These are phyloP conservation scores for Epirrita christyi DNA, from an alignment of 2,888 invertebrate genomes.

Conservation along the genomic window DNA sequence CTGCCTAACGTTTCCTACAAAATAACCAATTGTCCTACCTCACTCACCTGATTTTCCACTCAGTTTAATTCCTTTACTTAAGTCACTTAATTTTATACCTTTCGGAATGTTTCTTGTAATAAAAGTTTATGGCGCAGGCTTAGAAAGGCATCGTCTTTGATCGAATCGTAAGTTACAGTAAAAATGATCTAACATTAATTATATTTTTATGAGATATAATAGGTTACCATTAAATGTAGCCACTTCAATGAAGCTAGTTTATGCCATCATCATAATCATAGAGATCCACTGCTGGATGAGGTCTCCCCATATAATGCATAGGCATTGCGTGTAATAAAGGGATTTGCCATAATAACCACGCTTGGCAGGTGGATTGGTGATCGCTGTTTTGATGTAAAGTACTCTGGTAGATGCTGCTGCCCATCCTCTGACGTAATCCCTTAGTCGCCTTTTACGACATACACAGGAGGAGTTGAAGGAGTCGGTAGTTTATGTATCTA, in stretches of 20 bases:
- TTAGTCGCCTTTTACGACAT: too few species aligned
- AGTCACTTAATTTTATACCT: slow-evolving; percentile 46
- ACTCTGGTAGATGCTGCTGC: too few species aligned
- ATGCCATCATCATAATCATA: not conserved
- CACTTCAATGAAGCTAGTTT: not conserved
- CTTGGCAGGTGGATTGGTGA: too few species aligned
- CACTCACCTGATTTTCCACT: slow-evolving; percentile 41
- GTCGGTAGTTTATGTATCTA: too few species aligned
- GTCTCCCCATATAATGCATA: too few species aligned
- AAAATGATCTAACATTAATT: not conserved
- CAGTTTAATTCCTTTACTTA: slow-evolving; percentile 50
- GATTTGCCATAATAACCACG: too few species aligned
- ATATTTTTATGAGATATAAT: not conserved
- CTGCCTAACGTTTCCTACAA: slow-evolving; percentile 48
- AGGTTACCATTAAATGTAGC: not conserved
- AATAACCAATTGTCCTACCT: slow-evolving; percentile 51
- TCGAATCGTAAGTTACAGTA: not conserved
- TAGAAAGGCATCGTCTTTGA: not conserved
- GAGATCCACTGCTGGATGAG: too few species aligned
- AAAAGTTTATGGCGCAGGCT: slow-evolving; percentile 39
- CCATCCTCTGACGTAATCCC: too few species aligned
- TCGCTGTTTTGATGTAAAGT: too few species aligned
- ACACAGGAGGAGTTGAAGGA: too few species aligned
- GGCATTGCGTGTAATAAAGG: too few species aligned
- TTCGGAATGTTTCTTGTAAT: slow-evolving; percentile 38